phyloP scores from a whole-genome alignment of 2,888 invertebrate genomes.

The Cosmia trapezina region DNA sequence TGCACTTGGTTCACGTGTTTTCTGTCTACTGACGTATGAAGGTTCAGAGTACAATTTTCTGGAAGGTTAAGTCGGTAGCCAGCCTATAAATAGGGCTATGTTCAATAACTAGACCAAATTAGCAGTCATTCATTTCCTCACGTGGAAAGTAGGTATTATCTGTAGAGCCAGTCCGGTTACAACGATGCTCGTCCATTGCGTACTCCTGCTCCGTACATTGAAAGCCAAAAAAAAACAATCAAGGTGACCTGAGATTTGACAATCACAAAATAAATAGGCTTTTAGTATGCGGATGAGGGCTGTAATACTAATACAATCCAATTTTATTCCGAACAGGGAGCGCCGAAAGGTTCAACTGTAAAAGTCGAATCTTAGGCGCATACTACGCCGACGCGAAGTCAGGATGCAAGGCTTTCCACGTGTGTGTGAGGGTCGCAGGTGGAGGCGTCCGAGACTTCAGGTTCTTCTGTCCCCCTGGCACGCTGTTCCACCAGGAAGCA shows the following conservation, averaged over 20 bases:
- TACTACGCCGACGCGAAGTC: conserved; percentile 97
- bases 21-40: not conserved
- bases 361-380: conserved; percentile 96
- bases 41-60: not conserved
- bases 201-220: not conserved
- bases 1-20: not conserved
- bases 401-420: conserved; percentile 97
- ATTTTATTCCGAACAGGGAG: conserved; percentile 74
- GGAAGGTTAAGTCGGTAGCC: not conserved
- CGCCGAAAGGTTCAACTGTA: conserved; percentile 93
- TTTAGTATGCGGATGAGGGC: not conserved
- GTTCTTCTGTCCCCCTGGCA: conserved; percentile 97
- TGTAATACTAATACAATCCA: conserved; percentile 8
- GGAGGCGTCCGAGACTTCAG: conserved; percentile 95
- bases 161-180: not conserved
- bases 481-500: conserved; percentile 97
- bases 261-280: not conserved
- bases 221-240: not conserved
- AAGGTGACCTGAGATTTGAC: not conserved
- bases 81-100: not conserved
- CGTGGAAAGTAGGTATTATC: not conserved
- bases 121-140: not conserved
- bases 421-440: conserved; percentile 96
- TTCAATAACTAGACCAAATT: not conserved
- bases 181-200: too few species aligned